Evolutionary conservation across 2,113 vertebrate genomes (phyloP), one percentile per base, ranked within the genome.

Genomic region (Cnemophilus loriae): DNA sequence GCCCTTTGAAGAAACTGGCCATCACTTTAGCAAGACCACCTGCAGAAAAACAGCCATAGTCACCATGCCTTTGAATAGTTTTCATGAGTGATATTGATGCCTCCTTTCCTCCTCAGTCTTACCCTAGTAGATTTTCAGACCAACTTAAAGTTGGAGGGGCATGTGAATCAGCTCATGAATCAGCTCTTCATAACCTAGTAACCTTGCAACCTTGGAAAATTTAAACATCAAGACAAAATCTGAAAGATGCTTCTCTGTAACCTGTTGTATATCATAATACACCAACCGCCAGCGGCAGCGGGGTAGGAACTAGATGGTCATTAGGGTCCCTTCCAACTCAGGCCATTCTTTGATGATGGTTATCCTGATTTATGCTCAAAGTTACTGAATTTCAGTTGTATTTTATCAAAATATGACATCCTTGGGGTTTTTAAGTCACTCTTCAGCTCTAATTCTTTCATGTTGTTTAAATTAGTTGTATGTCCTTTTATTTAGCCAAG

Each of bases 271-370:
- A 30, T 28, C 19, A 22, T 42, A 50, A n/a, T 39, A 17, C 5
- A 21, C 15, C 39, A n/a, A 2, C 19, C 0, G 0, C 32, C 23
- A 20, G 1, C 12, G 28, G 33, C 60, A 75, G 46, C 0, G 0
- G 23, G 6, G 7, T 39, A 14, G 39, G 28, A 26, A 10, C 7
- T 52, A 13, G 37, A 7, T 11, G 32, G 6, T 44, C 3, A 3
- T 44, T 52, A 16, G 21, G 28, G 10, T 30, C 22, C 35, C 33
- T 52, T 46, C 8, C 33, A 46, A 30, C 10, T 50, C 60, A 59
- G 17, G 28, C 23, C 53, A 18, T 53, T 33, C 46, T 75, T 60
- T 68, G 24, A 41, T 75, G 30, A 56, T n/a, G 30, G 10, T 80
- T 71, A 30, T 71, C 32, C 32, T 57, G 32, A 67, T 57, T 71